Percentiles rank a stretch among this genome's conserved stretches.
These are phyloP conservation scores for Vulpes ferrilata DNA, from an alignment of 2,113 vertebrate genomes.

Conservation along the genomic window DNA sequence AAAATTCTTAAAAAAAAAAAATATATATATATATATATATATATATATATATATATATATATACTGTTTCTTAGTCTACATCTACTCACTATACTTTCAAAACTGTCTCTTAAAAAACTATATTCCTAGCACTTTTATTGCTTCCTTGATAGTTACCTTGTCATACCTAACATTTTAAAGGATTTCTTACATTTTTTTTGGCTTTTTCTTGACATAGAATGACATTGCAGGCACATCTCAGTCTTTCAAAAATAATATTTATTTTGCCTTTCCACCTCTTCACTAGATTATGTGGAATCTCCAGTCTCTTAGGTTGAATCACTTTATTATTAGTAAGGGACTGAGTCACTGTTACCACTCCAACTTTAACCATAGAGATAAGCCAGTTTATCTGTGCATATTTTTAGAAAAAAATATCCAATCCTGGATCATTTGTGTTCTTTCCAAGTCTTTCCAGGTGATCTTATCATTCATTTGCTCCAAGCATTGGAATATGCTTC, in stretches of 20 bases:
- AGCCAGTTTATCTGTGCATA: not conserved
- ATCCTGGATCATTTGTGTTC: not conserved
- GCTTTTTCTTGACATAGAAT: not conserved
- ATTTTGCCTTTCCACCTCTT: not conserved
- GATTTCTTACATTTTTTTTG: not conserved
- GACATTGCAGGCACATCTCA: not conserved
- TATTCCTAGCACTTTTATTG: not conserved
- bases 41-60: not conserved
- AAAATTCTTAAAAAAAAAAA: not conserved
- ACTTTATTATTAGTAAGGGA: not conserved
- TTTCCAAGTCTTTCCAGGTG: not conserved
- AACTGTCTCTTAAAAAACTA: not conserved
- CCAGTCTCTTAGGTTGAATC: not conserved
- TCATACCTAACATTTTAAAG: not conserved
- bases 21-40: not conserved
- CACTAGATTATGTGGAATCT: not conserved
- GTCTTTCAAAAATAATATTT: not conserved
- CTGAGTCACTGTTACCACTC: not conserved
- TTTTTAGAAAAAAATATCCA: not conserved
- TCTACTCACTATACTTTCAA: not conserved
- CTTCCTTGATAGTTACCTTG: not conserved
- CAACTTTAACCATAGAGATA: not conserved
- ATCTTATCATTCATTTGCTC: not conserved
- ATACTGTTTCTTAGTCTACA: not conserved
- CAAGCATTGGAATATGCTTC: not conserved